A percentile compares a stretch with the other conserved stretches of the same genome.
Conservation (phyloP, 2,113 vertebrate genomes). For the Pterocles gutturalis region DNA sequence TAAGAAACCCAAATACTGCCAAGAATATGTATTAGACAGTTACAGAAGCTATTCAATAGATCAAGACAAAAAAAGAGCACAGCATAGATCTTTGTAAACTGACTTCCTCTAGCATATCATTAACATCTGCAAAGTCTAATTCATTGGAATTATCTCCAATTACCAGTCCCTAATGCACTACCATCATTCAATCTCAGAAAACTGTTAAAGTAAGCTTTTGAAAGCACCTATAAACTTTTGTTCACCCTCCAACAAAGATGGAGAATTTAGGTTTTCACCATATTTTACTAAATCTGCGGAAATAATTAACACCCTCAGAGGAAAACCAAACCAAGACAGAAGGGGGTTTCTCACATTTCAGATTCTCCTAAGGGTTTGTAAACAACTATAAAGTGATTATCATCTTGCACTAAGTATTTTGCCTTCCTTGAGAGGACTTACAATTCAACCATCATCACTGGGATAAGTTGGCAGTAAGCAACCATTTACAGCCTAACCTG, state of each 20-base stretch:
- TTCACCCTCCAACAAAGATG: neutral
- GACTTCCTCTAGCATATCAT: conserved; percentile 17
- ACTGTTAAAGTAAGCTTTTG: neutral
- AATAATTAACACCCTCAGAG: conserved; percentile 3
- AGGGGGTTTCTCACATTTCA: conserved; percentile 5
- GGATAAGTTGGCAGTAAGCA: neutral
- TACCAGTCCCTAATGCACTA: conserved; percentile 16
- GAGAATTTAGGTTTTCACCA: neutral
- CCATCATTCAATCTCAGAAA: conserved; percentile 16
- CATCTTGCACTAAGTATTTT: neutral
- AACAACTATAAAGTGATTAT: neutral
- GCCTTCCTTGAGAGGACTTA: neutral
- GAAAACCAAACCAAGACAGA: neutral
- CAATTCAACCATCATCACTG: neutral
- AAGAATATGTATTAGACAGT: conserved; percentile 42
- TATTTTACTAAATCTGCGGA: neutral
- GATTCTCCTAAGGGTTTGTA: neutral
- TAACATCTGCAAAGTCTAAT: conserved; percentile 12
- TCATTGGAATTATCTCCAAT: conserved; percentile 45
- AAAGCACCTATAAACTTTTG: neutral
- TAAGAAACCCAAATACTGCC: conserved; percentile 44
- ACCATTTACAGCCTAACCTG: neutral
- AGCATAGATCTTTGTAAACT: neutral
- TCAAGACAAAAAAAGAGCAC: conserved; percentile 37
- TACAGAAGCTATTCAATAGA: conserved; percentile 37